These are phyloP conservation scores for Adelges cooleyi DNA, from an alignment of 1,140 invertebrate genomes.

Conservation along the genomic window DNA sequence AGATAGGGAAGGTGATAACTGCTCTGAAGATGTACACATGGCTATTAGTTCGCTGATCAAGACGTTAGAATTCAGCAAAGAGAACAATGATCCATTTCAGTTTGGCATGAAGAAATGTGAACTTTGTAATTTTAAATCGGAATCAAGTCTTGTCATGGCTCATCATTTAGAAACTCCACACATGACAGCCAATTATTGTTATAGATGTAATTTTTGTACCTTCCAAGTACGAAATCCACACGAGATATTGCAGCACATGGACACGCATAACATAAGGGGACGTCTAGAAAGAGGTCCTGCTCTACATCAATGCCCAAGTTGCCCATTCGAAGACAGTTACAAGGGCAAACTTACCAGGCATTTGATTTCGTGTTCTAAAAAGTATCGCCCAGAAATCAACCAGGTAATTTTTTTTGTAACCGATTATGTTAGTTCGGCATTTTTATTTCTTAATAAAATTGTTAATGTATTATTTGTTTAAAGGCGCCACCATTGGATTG, in stretches of 20 bases:
- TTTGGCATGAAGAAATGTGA: conserved; percentile 72
- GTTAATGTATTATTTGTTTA: conserved; percentile 29
- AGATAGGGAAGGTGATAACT: conserved; percentile 49
- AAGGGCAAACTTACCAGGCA: conserved; percentile 86
- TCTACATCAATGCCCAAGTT: conserved; percentile 85
- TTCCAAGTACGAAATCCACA: conserved; percentile 71
- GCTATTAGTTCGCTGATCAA: conserved; percentile 67
- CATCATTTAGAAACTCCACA: conserved; percentile 87
- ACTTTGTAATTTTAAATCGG: conserved; percentile 85
- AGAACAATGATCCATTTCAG: conserved; percentile 75
- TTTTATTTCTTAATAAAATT: background rate
- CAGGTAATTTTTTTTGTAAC: conserved; percentile 33
- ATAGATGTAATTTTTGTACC: conserved; percentile 72
- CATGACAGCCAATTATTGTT: conserved; percentile 65
- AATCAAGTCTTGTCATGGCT: conserved; percentile 73
- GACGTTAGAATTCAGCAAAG: conserved; percentile 75
- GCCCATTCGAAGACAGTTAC: conserved; percentile 87
- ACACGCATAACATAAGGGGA: conserved; percentile 71
- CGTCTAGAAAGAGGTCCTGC: conserved; percentile 71
- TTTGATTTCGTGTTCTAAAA: conserved; percentile 76
- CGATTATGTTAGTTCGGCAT: background rate
- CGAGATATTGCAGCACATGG: conserved; percentile 85
- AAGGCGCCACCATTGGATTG: conserved; percentile 72
- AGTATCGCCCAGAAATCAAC: conserved; percentile 77
- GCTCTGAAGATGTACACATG: conserved; percentile 55